Base-by-base conservation (phyloP, 2,888 invertebrate species). In the Agrilus mali region DNA sequence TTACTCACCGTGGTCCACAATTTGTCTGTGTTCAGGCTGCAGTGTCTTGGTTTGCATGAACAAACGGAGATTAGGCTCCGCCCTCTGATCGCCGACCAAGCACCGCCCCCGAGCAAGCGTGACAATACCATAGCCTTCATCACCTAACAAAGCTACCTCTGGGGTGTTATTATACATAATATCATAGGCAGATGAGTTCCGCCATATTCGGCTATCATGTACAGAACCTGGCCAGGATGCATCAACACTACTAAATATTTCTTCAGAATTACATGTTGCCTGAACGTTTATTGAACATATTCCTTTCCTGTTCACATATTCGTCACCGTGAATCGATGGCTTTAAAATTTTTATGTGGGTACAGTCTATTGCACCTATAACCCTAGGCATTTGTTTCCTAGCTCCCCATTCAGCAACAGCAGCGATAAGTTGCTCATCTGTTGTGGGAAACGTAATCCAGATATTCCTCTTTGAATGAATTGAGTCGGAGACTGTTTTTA, bases 121-220 rank as follows among this genome's bases (percentile, higher is more conserved):
- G 39, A 41, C 47, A 8, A 51, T 46, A 33, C 52, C 52, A 44
- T 48, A 52, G 14, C 50, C 47, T 34, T 46, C 47, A 48, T 52
- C 48, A 22, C 49, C 50, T 40, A 51, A 41, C 33, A 51, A 40
- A n/a, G n/a, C n/a, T n/a, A n/a, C n/a, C n/a, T n/a, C n/a, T n/a
- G n/a, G n/a, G n/a, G n/a, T n/a, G n/a, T n/a, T n/a, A n/a, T n/a
- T n/a, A n/a, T n/a, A n/a, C 6, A 31, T 22, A 38, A 38, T 15
- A 10, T 35, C 14, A 17, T 15, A 38, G 35, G 43, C 36, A 6
- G 36, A 16, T 16, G 41, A 46, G 37, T 48, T 46, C 12, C 33
- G 40, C 45, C 42, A 47, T 33, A 47, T 49, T 33, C 39, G 27
- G n/a, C 41, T 32, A 36, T 49, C 49, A 36, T 45, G 43, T 22